Conservation (phyloP, 2,113 vertebrate genomes). For the Gorsachius goisagi region DNA sequence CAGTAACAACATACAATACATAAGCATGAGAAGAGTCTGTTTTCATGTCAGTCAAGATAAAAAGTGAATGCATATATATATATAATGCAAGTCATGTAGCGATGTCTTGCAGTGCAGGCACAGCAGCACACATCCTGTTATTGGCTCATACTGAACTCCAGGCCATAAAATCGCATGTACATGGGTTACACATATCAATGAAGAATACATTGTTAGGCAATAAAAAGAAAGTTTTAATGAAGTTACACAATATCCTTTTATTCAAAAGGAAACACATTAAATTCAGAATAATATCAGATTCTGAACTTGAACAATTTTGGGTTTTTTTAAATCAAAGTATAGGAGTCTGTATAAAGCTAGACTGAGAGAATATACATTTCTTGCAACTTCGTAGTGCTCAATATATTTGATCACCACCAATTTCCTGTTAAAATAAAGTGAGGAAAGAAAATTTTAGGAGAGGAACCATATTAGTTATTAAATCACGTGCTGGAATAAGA, state of each 20-base stretch:
- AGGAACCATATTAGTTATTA: neutral
- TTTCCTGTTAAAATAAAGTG: neutral
- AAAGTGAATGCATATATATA: accelerated
- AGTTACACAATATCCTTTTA: neutral
- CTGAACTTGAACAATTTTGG: neutral
- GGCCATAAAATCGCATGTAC: neutral
- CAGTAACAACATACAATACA: neutral
- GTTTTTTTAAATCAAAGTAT: neutral
- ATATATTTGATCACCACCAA: neutral
- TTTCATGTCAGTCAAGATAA: neutral
- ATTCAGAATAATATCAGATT: neutral
- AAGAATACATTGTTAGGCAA: neutral
- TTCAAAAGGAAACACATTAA: neutral
- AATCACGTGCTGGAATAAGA: neutral
- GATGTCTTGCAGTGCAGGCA: neutral
- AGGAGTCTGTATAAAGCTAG: neutral
- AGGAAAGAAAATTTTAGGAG: neutral
- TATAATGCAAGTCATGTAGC: accelerated
- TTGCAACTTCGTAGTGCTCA: neutral
- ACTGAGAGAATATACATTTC: neutral
- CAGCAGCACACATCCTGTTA: neutral
- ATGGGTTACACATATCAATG: neutral
- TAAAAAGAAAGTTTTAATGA: neutral
- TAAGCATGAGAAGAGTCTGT: neutral
- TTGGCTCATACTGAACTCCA: neutral